Conservation (phyloP, 2,888 invertebrate species). For the Strigamia crassipes region DNA sequence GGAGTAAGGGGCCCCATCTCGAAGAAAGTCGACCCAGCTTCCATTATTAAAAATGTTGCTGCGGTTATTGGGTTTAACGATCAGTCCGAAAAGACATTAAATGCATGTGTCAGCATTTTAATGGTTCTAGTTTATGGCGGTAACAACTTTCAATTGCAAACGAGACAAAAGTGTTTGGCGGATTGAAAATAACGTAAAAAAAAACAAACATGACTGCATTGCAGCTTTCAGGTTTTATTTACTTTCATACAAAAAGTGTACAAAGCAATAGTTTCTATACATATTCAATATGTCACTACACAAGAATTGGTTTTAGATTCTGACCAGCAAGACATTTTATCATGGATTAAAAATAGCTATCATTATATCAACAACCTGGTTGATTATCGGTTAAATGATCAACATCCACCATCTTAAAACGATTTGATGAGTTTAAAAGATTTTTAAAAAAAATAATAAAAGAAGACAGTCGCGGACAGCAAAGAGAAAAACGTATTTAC, state of each 20-base stretch:
- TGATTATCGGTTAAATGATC: not conserved
- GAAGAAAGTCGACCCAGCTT: too few species aligned
- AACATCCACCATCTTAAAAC: constrained; percentile 3
- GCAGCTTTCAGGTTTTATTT: not conserved
- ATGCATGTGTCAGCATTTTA: too few species aligned
- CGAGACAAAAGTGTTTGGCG: too few species aligned
- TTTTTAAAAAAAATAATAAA: not conserved
- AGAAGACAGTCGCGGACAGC: not conserved
- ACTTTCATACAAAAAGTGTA: not conserved
- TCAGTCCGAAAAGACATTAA: too few species aligned
- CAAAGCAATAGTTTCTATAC: not conserved
- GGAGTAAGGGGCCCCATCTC: too few species aligned
- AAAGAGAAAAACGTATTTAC: not conserved
- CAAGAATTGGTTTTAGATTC: not conserved
- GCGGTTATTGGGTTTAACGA: too few species aligned
- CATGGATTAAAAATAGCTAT: not conserved
- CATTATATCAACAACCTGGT: not conserved
- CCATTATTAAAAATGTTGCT: too few species aligned
- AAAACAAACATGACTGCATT: too few species aligned
- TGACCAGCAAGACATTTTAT: not conserved
- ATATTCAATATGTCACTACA: not conserved
- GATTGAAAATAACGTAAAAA: too few species aligned
- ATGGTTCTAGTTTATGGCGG: too few species aligned
- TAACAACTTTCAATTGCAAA: too few species aligned
- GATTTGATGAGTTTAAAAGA: too few species aligned